Percentiles rank a stretch among this genome's conserved stretches.
Conservation (phyloP, 2,113 vertebrate genomes). For the Phasianus colchicus region DNA sequence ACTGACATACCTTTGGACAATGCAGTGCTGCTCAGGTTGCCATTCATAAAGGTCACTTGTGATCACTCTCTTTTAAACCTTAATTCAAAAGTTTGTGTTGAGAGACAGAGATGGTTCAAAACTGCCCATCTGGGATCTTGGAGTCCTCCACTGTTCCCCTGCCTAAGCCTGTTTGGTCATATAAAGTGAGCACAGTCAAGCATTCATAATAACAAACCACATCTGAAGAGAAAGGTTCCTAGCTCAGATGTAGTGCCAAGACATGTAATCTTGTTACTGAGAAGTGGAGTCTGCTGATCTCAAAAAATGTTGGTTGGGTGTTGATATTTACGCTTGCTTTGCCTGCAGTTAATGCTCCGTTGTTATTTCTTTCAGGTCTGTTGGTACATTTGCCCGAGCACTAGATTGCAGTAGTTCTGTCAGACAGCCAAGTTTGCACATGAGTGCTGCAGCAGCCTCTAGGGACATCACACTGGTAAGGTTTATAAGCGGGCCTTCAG, state of each 20-base stretch:
- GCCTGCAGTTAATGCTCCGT: neutral
- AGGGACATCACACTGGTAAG: slow-evolving; percentile 86
- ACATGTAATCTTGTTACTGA: neutral
- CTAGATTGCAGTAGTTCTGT: slow-evolving; percentile 87
- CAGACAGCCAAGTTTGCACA: slow-evolving; percentile 86
- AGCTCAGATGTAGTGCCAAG: neutral
- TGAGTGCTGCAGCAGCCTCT: slow-evolving; percentile 86
- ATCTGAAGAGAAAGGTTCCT: neutral
- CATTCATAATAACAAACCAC: neutral
- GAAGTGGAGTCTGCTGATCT: neutral
- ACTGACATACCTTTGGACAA: neutral
- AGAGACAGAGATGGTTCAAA: neutral
- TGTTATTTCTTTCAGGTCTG: slow-evolving; percentile 75
- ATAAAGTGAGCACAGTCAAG: neutral
- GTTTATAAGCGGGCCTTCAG: neutral
- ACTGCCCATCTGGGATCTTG: neutral
- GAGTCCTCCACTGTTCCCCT: neutral
- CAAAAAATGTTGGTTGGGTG: neutral
- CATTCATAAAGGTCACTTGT: neutral
- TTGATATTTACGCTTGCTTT: slow-evolving; percentile 13
- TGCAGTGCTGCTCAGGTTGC: neutral
- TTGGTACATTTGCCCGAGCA: slow-evolving; percentile 85
- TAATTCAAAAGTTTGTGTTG: neutral
- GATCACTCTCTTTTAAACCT: neutral
- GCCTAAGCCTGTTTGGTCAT: neutral